Percentiles rank a stretch among this genome's conserved stretches.
Conservation (phyloP, 2,797 vertebrate genomes). For the Pangasius macronema region DNA sequence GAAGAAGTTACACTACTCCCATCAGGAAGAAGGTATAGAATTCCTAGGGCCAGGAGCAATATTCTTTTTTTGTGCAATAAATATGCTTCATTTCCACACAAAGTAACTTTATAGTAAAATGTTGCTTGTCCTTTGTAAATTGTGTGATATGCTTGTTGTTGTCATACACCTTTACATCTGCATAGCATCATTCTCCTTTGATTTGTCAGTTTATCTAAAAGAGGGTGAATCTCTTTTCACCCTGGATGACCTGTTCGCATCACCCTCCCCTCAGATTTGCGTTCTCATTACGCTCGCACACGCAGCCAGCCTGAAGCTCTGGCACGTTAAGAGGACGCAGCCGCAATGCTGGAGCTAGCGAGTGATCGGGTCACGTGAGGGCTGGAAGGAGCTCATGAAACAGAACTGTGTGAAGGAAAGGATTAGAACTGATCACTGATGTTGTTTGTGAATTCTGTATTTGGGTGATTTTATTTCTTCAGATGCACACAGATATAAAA, state of each 20-base stretch:
- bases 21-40: neutral
- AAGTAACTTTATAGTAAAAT: neutral
- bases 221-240: neutral
- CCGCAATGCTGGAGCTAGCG: conserved; percentile 5
- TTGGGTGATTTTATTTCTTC: too few species aligned
- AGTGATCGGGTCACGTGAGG: too few species aligned
- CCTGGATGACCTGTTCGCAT: too few species aligned
- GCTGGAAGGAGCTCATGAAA: too few species aligned
- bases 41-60: neutral
- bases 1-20: neutral
- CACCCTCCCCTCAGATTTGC: neutral
- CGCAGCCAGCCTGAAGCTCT: too few species aligned
- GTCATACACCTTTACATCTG: neutral
- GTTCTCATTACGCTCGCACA: too few species aligned
- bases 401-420: too few species aligned
- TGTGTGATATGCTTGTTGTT: neutral
- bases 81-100: too few species aligned
- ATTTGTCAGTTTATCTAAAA: neutral
- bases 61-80: neutral
- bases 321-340: neutral
- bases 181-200: neutral
- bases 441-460: too few species aligned
- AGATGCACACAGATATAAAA: too few species aligned
- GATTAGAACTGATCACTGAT: too few species aligned
- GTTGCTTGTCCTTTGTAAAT: neutral